Conservation (phyloP, 1,140 invertebrate species). For the Aphidius gifuensis region DNA sequence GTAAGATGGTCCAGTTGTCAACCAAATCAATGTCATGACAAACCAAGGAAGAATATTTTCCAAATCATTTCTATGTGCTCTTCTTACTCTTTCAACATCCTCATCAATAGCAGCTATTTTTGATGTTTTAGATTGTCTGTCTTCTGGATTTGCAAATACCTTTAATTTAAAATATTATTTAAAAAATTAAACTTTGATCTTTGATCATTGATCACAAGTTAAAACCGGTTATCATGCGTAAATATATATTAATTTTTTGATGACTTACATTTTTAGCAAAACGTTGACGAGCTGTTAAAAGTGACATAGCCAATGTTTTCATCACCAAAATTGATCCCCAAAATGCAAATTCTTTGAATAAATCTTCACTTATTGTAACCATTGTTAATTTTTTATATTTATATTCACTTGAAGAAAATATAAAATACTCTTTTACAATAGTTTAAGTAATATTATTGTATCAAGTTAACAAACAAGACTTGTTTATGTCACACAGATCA, state of each 20-base stretch:
- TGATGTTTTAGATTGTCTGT: conserved; percentile 40
- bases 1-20: conserved; percentile 58
- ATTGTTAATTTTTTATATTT: neutral
- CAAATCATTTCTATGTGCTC: conserved; percentile 68
- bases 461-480: no score
- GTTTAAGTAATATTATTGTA: no score
- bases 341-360: conserved; percentile 58
- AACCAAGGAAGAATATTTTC: conserved; percentile 69
- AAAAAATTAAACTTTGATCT: neutral
- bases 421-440: neutral
- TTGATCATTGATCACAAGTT: neutral
- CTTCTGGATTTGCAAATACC: conserved; percentile 63
- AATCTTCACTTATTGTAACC: conserved; percentile 16
- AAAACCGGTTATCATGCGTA: neutral
- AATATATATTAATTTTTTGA: conserved; percentile 2
- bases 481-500: no score
- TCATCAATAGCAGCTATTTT: conserved; percentile 56
- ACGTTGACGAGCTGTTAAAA: conserved; percentile 57
- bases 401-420: neutral
- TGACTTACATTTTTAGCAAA: conserved; percentile 58
- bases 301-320: conserved; percentile 61
- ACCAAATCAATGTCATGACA: conserved; percentile 60
- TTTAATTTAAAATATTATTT: conserved; percentile 35
- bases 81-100: conserved; percentile 61
- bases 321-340: conserved; percentile 60